Conservation (phyloP, 1,140 invertebrate genomes). For the Drosophila lacertosa region DNA sequence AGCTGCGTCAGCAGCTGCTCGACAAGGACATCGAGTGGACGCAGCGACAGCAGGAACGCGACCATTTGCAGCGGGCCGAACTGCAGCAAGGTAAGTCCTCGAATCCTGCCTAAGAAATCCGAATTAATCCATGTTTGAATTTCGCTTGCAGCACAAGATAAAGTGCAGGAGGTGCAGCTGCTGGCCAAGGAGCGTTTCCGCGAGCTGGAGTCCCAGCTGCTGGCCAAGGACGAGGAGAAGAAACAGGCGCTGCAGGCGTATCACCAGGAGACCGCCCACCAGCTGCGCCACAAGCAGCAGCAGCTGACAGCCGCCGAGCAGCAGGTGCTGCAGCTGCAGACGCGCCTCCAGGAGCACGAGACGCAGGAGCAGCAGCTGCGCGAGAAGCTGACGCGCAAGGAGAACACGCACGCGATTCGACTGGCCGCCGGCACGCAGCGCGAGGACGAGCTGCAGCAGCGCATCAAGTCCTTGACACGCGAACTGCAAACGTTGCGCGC, state of each 20-base stretch:
- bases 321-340: conserved; percentile 68
- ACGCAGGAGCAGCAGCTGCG: conserved; percentile 68
- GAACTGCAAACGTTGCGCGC: conserved; percentile 59
- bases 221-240: conserved; percentile 58
- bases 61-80: conserved; percentile 65
- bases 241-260: conserved; percentile 65
- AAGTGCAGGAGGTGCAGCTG: conserved; percentile 65
- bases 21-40: conserved; percentile 83
- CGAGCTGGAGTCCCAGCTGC: conserved; percentile 65
- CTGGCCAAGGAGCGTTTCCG: conserved; percentile 66
- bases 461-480: conserved; percentile 60
- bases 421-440: conserved; percentile 59
- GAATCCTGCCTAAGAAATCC: background rate
- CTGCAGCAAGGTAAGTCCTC: conserved; percentile 65
- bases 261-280: conserved; percentile 56
- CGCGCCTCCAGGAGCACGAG: conserved; percentile 64
- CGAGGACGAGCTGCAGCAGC: conserved; percentile 74
- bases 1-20: conserved; percentile 85
- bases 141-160: conserved; percentile 58
- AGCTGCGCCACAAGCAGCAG: conserved; percentile 62
- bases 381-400: conserved; percentile 62
- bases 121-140: background rate
- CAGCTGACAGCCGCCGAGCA: conserved; percentile 55
- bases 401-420: conserved; percentile 56
- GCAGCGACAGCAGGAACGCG: conserved; percentile 61